Conservation (phyloP, 2,888 invertebrate genomes). For the Poecilus cupreus region DNA sequence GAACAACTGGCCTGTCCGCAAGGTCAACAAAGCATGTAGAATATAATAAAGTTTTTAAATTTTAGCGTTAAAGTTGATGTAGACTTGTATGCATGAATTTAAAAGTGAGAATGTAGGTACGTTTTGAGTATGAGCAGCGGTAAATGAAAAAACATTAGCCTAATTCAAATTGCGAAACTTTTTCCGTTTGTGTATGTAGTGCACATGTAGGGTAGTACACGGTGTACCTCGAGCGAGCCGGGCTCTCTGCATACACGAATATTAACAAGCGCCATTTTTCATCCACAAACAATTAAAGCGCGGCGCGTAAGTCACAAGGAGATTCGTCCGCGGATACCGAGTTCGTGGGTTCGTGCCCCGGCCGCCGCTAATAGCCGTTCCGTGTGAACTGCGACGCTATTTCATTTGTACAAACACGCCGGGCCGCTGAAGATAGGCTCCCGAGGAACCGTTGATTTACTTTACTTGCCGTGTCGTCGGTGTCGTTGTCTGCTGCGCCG, state of each 20-base stretch:
- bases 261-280: conserved; percentile 37
- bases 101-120: too few species aligned
- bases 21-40: too few species aligned
- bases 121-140: not conserved
- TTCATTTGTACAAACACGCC: conserved; percentile 74
- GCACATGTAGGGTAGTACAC: not conserved
- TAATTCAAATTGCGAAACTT: not conserved
- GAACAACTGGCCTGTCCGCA: too few species aligned
- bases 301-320: conserved; percentile 54
- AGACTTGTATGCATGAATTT: too few species aligned
- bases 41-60: not conserved
- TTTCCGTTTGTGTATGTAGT: not conserved
- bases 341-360: conserved; percentile 71
- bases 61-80: too few species aligned
- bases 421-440: conserved; percentile 63
- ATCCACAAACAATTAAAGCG: conserved; percentile 49
- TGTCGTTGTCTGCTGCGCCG: not conserved
- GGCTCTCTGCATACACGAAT: not conserved
- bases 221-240: too few species aligned
- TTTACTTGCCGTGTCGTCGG: not conserved
- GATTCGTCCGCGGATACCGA: conserved; percentile 48
- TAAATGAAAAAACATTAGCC: conserved; percentile 31
- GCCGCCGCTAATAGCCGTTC: conserved; percentile 72
- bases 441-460: conserved; percentile 37
- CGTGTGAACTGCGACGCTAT: conserved; percentile 73